These are phyloP conservation scores for Sarcoramphus papa DNA, from an alignment of 2,797 vertebrate genomes.

Conservation along the genomic window DNA sequence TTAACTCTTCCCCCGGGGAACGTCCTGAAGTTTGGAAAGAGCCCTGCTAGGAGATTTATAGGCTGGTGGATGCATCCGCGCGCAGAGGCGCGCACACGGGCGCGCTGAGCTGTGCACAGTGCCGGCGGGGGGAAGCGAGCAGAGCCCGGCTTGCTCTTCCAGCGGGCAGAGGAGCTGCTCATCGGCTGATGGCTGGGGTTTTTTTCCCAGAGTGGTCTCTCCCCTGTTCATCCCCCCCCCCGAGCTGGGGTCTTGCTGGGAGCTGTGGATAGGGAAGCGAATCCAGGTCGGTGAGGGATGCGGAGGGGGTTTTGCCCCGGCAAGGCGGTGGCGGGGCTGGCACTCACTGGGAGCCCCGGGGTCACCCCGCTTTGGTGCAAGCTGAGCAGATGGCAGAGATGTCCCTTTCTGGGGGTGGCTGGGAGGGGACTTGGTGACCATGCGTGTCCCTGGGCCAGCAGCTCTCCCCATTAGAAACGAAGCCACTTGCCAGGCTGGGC, in stretches of 20 bases:
- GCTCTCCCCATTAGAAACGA: rapidly evolving
- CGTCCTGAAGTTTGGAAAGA: conserved; percentile 51
- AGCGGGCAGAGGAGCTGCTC: background rate
- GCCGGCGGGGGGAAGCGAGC: background rate
- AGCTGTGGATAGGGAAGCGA: background rate
- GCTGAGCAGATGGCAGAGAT: background rate
- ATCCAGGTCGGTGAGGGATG: rapidly evolving
- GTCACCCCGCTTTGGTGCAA: background rate
- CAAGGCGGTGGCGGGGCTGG: rapidly evolving
- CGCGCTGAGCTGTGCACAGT: background rate
- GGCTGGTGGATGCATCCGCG: conserved; percentile 7
- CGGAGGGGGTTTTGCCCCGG: background rate
- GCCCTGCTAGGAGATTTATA: conserved; percentile 63
- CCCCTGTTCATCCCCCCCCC: background rate
- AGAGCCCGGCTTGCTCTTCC: background rate
- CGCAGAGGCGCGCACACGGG: background rate
- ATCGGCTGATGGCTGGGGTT: background rate
- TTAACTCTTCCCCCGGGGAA: conserved; percentile 66
- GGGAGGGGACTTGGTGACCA: background rate
- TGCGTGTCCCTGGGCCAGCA: background rate
- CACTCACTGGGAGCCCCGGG: rapidly evolving
- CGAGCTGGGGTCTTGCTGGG: background rate
- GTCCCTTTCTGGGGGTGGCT: background rate
- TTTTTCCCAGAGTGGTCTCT: background rate
- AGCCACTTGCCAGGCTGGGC: background rate